phyloP scores from a whole-genome alignment of 2,888 invertebrate genomes.

The Drosophila picticornis region DNA sequence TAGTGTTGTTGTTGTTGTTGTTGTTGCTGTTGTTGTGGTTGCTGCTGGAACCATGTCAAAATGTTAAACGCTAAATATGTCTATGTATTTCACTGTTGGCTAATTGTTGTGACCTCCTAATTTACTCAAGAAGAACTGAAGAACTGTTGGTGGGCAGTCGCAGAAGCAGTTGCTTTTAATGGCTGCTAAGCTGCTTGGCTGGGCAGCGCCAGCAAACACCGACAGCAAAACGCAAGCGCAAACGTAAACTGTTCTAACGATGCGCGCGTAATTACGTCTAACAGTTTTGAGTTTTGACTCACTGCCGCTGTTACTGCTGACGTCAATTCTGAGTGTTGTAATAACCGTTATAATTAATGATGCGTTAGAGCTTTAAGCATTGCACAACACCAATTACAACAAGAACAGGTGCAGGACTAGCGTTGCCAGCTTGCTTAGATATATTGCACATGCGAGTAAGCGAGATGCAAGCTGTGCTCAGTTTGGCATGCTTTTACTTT shows the following conservation, averaged over 20 bases:
- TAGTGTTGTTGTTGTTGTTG: not conserved
- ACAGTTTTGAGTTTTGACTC: constrained; percentile 59
- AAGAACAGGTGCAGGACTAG: constrained; percentile 14
- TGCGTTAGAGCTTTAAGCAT: constrained; percentile 37
- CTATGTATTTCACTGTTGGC: constrained; percentile 80
- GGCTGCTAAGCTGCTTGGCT: constrained; percentile 60
- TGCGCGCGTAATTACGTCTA: constrained; percentile 70
- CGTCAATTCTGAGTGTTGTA: constrained; percentile 59
- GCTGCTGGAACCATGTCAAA: constrained; percentile 67
- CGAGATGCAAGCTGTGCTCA: not conserved
- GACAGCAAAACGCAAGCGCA: not conserved
- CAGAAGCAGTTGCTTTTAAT: constrained; percentile 44
- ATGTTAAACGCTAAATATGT: constrained; percentile 77
- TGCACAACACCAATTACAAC: constrained; percentile 46
- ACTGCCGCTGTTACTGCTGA: constrained; percentile 18
- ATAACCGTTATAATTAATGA: constrained; percentile 78
- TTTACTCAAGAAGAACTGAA: constrained; percentile 82
- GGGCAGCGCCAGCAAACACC: constrained; percentile 28
- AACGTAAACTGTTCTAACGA: constrained; percentile 77
- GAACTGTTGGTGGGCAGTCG: constrained; percentile 36
- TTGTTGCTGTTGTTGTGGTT: not conserved
- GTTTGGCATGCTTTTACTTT: constrained; percentile 40
- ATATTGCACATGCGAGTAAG: not conserved
- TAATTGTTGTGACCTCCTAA: constrained; percentile 85
- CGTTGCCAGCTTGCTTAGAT: constrained; percentile 34